Percentiles rank a stretch among this genome's conserved stretches.
These are phyloP conservation scores for Nymphalis io DNA, from an alignment of 1,140 invertebrate genomes.

Conservation along the genomic window DNA sequence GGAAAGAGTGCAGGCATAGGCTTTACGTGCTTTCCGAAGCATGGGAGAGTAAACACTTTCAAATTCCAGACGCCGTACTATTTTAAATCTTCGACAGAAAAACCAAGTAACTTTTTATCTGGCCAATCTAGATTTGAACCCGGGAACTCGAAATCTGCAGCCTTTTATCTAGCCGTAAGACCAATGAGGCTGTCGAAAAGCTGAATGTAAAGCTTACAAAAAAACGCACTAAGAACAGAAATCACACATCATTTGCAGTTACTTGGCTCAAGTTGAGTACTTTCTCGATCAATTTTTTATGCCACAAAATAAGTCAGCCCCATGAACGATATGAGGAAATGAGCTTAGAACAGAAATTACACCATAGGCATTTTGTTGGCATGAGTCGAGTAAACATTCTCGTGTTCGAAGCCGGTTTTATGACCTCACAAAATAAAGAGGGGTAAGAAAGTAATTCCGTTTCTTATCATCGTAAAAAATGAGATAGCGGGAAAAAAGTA, in stretches of 20 bases:
- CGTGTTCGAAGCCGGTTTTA: conserved; percentile 16
- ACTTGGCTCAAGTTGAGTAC: background rate
- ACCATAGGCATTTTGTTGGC: background rate
- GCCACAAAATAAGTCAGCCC: background rate
- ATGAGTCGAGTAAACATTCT: background rate
- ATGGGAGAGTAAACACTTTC: too few relatives aligned
- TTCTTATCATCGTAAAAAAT: conserved; percentile 27
- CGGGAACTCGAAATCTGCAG: too few relatives aligned
- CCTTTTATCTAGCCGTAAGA: too few relatives aligned
- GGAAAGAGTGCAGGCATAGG: too few relatives aligned
- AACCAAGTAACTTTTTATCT: too few relatives aligned
- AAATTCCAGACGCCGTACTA: too few relatives aligned
- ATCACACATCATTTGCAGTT: background rate
- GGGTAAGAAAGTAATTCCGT: conserved; percentile 19
- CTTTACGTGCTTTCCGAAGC: too few relatives aligned
- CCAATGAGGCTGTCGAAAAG: too few relatives aligned
- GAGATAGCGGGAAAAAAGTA: conserved; percentile 10
- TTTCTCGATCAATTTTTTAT: background rate
- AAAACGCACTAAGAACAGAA: background rate
- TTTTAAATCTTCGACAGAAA: too few relatives aligned
- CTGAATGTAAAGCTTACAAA: background rate
- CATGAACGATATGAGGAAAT: background rate
- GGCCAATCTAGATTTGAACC: too few relatives aligned
- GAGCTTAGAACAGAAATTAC: background rate
- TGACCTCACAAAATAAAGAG: conserved; percentile 16